Conservation (phyloP, 2,113 vertebrate genomes). For the Catharus fuscescens region DNA sequence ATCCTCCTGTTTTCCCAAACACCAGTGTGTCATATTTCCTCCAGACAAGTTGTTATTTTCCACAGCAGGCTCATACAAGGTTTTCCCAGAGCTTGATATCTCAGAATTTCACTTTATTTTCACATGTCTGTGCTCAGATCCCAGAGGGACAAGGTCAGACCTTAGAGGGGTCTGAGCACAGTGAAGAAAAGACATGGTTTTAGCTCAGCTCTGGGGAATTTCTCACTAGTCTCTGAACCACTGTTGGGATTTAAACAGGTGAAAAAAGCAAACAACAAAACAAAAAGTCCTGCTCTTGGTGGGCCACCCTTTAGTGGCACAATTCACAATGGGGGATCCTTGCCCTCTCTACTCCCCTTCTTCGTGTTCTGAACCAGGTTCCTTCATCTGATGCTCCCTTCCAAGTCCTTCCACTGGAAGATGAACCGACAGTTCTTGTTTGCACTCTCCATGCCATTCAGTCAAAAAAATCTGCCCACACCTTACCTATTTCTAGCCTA, state of each 20-base stretch:
- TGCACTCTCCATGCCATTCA: not conserved
- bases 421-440: not conserved
- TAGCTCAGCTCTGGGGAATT: not conserved
- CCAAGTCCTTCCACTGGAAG: not conserved
- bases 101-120: not conserved
- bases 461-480: not conserved
- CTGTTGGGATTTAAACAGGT: not conserved
- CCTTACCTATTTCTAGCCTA: not conserved
- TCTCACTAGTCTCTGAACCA: not conserved
- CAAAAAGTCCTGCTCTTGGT: not conserved
- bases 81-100: not conserved
- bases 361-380: not conserved
- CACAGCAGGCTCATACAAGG: not conserved
- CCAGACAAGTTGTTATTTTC: not conserved
- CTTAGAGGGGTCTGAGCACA: not conserved
- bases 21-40: not conserved
- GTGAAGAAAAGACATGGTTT: not conserved
- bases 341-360: rapidly evolving
- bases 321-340: not conserved
- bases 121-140: not conserved
- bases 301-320: not conserved
- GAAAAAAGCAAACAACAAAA: not conserved
- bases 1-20: not conserved
- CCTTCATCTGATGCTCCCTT: not conserved
- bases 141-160: not conserved